Evolutionary conservation across 2,113 vertebrate genomes (phyloP), one percentile per base, ranked within the genome.

Genomic region (Gila orcuttii): DNA sequence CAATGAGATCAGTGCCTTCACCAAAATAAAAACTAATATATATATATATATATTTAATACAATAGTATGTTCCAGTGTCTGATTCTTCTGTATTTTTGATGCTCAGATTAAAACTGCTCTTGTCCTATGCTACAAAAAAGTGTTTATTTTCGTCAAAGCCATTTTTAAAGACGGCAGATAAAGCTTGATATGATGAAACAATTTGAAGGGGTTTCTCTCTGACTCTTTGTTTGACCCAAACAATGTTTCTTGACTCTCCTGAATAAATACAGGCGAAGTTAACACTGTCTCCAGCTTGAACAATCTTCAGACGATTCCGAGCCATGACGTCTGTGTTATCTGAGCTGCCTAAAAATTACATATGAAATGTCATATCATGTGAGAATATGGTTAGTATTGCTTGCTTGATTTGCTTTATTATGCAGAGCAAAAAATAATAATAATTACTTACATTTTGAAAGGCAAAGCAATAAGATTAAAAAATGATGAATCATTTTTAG

Each of bases 61-160:
- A 87, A 39, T 33, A 87, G 36, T 87, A 87, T 21, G 86, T 79
- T 36, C 60, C 86, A 1, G 86, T 83, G 74, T 87, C 86, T 11
- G 86, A 78, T 21, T 69, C 31, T 45, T 25, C 52, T 17, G 52
- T 0, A 1, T 79, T 60, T n/a, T 17, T 25, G 25, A 87, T 83
- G 62, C 74, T 87, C 47, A 87, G 50, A 45, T 78, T 87, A 77
- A 87, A 79, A 47, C 33, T 47, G 1, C 1, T 28, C 36, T 36
- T 12, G 13, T n/a, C 36, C 11, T 62, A 60, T 19, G 11, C 3
- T 10, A 31, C 10, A 45, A 2, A 1, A 33, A 83, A 83, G 25
- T 62, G 86, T 13, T 11, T 28, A 28, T 23, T 6, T 6, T 78
- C 47, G 21, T 57, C n/a, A 83, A 83, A 83, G 3, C n/a, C 36